Evolutionary conservation across 2,797 vertebrate genomes (phyloP).

Genomic region (Squalus acanthias): DNA sequence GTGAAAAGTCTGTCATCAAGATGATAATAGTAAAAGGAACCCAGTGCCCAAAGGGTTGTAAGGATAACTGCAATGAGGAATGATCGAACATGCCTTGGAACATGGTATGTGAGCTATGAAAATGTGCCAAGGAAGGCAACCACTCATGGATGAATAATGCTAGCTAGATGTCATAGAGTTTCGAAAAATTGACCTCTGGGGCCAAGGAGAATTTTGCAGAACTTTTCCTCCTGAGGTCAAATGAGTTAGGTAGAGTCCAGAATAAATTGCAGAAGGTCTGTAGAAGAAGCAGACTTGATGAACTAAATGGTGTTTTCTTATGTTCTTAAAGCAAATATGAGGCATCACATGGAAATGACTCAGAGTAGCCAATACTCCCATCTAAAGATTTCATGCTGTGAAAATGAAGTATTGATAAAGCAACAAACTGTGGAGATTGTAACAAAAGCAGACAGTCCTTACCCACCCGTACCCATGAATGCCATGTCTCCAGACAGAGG

Average conservation of each 20-base stretch:
- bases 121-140: background rate
- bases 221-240: background rate
- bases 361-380: background rate
- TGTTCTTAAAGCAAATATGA: background rate
- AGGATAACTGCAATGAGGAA: background rate
- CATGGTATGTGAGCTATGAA: background rate
- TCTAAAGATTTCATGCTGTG: background rate
- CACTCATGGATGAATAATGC: background rate
- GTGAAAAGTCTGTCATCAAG: background rate
- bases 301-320: background rate
- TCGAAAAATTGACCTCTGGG: background rate
- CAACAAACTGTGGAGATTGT: background rate
- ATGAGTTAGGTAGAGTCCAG: background rate
- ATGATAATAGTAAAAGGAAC: slow-evolving; percentile 15
- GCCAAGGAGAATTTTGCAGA: background rate
- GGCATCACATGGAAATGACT: background rate
- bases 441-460: background rate
- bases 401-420: background rate
- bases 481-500: background rate
- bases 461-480: background rate
- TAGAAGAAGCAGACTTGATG: background rate
- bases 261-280: background rate
- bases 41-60: background rate
- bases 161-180: background rate
- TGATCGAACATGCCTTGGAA: background rate